These are phyloP conservation scores for Nyctereutes procyonoides DNA, from an alignment of 2,113 vertebrate genomes.

Conservation along the genomic window DNA sequence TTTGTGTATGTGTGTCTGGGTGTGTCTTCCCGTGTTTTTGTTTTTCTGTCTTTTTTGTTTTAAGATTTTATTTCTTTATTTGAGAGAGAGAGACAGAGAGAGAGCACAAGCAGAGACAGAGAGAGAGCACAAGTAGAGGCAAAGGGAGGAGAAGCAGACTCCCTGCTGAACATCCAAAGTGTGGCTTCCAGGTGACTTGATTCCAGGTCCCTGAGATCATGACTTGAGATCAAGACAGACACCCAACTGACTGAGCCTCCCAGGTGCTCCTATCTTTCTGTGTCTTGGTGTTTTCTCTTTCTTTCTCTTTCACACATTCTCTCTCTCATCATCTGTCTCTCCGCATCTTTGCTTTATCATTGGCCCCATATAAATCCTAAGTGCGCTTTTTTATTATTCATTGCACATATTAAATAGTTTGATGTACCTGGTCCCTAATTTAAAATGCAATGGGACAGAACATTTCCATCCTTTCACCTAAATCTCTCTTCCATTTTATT, in stretches of 20 bases:
- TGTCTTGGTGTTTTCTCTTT: neutral
- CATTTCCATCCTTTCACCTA: neutral
- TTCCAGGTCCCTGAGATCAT: neutral
- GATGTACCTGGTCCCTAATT: slow-evolving; percentile 38
- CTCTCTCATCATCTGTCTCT: neutral
- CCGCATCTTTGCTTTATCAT: neutral
- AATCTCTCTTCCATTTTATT: slow-evolving; percentile 20
- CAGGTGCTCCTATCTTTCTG: neutral
- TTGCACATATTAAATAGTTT: slow-evolving; percentile 10
- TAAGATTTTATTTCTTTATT: neutral
- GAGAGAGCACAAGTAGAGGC: too few relatives aligned
- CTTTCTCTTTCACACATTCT: neutral
- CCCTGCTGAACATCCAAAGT: too few relatives aligned
- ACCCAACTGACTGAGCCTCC: neutral
- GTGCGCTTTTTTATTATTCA: slow-evolving; percentile 12
- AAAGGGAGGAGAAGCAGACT: neutral
- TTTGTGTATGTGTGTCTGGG: neutral
- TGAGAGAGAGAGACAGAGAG: neutral
- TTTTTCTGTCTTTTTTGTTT: neutral
- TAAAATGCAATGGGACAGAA: slow-evolving; percentile 60
- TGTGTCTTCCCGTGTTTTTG: neutral
- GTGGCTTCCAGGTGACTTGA: too few relatives aligned
- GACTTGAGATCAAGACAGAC: neutral
- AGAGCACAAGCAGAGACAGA: too few relatives aligned
- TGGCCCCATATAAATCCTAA: neutral